Conservation (phyloP, 64 coral and sea anemone genomes). For the Porites lutea region DNA sequence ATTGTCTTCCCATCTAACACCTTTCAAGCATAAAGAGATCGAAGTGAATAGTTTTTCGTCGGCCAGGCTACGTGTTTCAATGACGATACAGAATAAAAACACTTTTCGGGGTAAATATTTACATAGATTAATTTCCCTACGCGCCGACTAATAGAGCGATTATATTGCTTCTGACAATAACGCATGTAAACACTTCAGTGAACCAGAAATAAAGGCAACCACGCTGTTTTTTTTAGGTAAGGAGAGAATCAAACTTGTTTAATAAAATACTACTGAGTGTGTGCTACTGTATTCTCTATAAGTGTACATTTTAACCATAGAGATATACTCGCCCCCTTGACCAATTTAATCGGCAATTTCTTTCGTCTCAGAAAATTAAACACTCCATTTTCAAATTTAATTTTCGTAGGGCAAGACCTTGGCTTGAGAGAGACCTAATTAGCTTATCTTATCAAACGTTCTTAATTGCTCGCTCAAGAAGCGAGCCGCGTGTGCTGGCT, state of each 20-base stretch:
- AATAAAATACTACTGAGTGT: constrained; percentile 4
- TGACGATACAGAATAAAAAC: constrained; percentile 66
- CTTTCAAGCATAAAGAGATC: constrained; percentile 42
- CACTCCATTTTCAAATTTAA: not conserved
- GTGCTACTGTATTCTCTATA: not conserved
- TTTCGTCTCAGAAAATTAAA: not conserved
- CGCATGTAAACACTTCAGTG: constrained; percentile 34
- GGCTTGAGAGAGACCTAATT: not conserved
- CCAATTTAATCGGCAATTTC: not conserved
- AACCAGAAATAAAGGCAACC: not conserved
- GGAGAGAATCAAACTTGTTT: constrained; percentile 9
- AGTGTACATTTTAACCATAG: not conserved
- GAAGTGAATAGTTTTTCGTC: constrained; percentile 33
- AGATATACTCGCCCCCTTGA: not conserved
- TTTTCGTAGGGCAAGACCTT: not conserved
- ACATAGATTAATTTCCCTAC: constrained; percentile 77
- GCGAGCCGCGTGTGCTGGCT: not conserved
- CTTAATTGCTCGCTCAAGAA: constrained; percentile 23
- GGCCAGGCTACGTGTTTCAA: constrained; percentile 56
- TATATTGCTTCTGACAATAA: constrained; percentile 39
- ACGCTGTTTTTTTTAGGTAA: constrained; percentile 1
- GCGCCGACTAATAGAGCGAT: constrained; percentile 63
- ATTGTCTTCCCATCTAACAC: not conserved
- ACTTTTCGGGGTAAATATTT: constrained; percentile 86
- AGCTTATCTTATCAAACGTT: constrained; percentile 39